Percentiles rank a stretch among this genome's conserved stretches.
Conservation (phyloP, 2,797 vertebrate species). For the Tadarida brasiliensis region DNA sequence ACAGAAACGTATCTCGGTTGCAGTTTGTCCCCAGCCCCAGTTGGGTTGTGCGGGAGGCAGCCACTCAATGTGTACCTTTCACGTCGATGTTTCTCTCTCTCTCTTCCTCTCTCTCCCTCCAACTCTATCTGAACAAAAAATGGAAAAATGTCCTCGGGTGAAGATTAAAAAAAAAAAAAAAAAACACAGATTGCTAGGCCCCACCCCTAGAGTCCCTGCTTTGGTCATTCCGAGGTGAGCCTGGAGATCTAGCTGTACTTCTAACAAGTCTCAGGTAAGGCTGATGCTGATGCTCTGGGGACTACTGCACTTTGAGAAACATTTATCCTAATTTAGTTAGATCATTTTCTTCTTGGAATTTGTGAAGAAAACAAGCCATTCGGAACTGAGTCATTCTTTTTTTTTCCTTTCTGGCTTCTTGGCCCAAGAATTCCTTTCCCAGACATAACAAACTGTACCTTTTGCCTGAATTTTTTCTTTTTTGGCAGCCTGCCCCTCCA, state of each 20-base stretch:
- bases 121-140: too few species aligned
- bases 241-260: background rate
- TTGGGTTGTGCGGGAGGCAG: too few species aligned
- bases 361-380: conserved; percentile 8
- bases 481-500: background rate
- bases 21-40: too few species aligned
- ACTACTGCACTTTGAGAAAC: background rate
- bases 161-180: too few species aligned
- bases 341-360: conserved; percentile 4
- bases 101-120: too few species aligned
- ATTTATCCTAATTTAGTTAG: background rate
- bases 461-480: conserved; percentile 20
- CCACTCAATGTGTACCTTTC: too few species aligned
- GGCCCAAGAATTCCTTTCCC: conserved; percentile 24
- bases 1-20: too few species aligned
- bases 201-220: background rate
- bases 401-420: conserved; percentile 38
- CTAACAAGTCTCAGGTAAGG: background rate
- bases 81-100: too few species aligned
- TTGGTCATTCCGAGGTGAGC: background rate
- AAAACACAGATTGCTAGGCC: background rate
- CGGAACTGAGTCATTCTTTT: conserved; percentile 23
- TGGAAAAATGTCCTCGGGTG: too few species aligned
- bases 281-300: background rate
- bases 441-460: background rate